Conservation (phyloP, 2,797 vertebrate genomes). For the Phoxinus dragarum region DNA sequence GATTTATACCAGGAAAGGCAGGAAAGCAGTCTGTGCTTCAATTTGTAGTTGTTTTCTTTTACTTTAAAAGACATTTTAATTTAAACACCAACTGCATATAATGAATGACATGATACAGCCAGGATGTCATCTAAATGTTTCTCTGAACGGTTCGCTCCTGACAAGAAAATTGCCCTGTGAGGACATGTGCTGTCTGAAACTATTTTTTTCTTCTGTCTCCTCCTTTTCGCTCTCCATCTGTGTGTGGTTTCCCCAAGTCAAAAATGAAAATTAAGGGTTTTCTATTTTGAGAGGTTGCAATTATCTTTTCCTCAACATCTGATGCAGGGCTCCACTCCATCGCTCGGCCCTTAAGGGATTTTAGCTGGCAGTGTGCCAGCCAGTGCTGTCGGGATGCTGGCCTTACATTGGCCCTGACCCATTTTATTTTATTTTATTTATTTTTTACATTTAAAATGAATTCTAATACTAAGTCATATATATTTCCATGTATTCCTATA, state of each 20-base stretch:
- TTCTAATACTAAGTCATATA: background rate
- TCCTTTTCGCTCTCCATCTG: constrained; percentile 22
- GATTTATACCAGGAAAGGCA: constrained; percentile 19
- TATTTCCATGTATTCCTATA: background rate
- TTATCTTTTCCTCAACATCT: constrained; percentile 54
- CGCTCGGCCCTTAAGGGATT: background rate
- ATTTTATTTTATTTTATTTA: background rate
- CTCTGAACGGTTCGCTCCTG: constrained; percentile 25
- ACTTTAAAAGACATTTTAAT: constrained; percentile 25
- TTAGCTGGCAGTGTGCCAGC: background rate
- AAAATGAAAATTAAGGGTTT: constrained; percentile 57
- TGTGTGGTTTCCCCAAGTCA: constrained; percentile 46
- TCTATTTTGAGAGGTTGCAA: constrained; percentile 60
- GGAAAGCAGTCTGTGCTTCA: constrained; percentile 14
- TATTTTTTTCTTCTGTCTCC: constrained; percentile 2
- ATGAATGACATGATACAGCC: constrained; percentile 47
- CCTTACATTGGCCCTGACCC: background rate
- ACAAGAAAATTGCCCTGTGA: constrained; percentile 50
- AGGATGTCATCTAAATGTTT: constrained; percentile 42
- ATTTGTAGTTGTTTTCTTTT: constrained; percentile 29
- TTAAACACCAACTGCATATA: constrained; percentile 43
- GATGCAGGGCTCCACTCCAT: constrained; percentile 26
- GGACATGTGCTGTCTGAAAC: constrained; percentile 32
- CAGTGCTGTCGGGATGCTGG: background rate
- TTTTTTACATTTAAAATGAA: background rate